phyloP scores from a whole-genome alignment of 1,140 invertebrate species.

The Drosophila gunungcola region DNA sequence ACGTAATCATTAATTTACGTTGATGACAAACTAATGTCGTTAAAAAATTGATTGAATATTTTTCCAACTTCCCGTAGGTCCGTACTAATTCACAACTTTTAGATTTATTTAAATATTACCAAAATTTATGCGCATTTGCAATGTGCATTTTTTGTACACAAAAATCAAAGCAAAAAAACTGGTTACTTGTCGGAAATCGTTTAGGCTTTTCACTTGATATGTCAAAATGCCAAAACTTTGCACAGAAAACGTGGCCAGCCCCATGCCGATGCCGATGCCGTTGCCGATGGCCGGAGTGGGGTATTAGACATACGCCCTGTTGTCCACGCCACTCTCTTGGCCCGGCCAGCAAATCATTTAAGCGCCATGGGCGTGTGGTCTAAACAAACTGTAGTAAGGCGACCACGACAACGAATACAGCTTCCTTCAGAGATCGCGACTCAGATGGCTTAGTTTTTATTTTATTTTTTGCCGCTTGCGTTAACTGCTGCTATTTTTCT shows the following conservation, averaged over 20 bases:
- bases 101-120: slow-evolving; percentile 62
- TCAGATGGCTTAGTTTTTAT: slow-evolving; percentile 32
- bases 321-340: slow-evolving; percentile 48
- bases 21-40: slow-evolving; percentile 2
- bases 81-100: slow-evolving; percentile 31
- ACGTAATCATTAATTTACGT: not conserved
- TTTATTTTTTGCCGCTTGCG: slow-evolving; percentile 28
- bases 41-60: slow-evolving; percentile 22
- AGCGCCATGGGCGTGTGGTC: slow-evolving; percentile 67
- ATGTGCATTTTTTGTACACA: slow-evolving; percentile 18
- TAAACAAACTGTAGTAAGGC: slow-evolving; percentile 31
- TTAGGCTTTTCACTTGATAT: slow-evolving; percentile 78
- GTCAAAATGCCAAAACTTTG: slow-evolving; percentile 76
- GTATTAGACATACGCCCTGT: slow-evolving; percentile 71
- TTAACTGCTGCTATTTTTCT: slow-evolving; percentile 23
- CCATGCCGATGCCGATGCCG: slow-evolving; percentile 28
- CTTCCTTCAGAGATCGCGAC: slow-evolving; percentile 67
- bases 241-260: slow-evolving; percentile 48
- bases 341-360: slow-evolving; percentile 72
- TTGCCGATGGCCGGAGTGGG: slow-evolving; percentile 35
- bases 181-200: slow-evolving; percentile 77
- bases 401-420: slow-evolving; percentile 48
- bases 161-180: slow-evolving; percentile 54
- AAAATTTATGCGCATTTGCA: slow-evolving; percentile 71
- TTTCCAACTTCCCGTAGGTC: not conserved